Conservation (phyloP, 2,888 invertebrate species). For the Endomychus coccineus region DNA sequence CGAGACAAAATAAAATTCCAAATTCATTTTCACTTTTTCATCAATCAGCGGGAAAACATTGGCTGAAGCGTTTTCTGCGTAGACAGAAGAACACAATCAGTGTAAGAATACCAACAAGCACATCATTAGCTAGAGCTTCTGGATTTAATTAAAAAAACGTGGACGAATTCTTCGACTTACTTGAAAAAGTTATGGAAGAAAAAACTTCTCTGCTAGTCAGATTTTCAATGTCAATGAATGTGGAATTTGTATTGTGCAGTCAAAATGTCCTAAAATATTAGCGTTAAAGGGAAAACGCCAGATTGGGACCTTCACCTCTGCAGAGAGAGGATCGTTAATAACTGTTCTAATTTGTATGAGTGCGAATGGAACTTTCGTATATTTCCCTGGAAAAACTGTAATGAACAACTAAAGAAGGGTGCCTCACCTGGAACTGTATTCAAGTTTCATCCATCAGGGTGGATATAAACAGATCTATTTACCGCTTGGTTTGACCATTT, state of each 20-base stretch:
- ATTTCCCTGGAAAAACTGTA: constrained; percentile 8
- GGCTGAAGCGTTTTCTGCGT: too few relatives aligned
- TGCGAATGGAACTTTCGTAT: too few relatives aligned
- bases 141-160: constrained; percentile 14
- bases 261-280: constrained; percentile 11
- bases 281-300: constrained; percentile 10
- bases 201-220: constrained; percentile 10
- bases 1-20: too few relatives aligned
- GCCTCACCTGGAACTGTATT: too few relatives aligned
- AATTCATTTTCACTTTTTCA: too few relatives aligned
- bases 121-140: constrained; percentile 8
- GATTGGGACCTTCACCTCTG: constrained; percentile 5
- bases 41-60: too few relatives aligned
- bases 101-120: constrained; percentile 12
- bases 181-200: constrained; percentile 13
- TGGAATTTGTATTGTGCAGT: constrained; percentile 14
- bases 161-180: constrained; percentile 14
- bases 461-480: too few relatives aligned
- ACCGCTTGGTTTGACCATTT: too few relatives aligned
- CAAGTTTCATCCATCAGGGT: constrained; percentile 4
- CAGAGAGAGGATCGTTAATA: too few relatives aligned
- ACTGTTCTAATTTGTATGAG: too few relatives aligned
- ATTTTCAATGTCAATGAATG: constrained; percentile 14
- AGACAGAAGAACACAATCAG: too few relatives aligned
- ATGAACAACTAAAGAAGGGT: constrained; percentile 1